Evolutionary conservation across 2,888 invertebrate genomes (phyloP).

Genomic region (Cryptocephalus primarius): DNA sequence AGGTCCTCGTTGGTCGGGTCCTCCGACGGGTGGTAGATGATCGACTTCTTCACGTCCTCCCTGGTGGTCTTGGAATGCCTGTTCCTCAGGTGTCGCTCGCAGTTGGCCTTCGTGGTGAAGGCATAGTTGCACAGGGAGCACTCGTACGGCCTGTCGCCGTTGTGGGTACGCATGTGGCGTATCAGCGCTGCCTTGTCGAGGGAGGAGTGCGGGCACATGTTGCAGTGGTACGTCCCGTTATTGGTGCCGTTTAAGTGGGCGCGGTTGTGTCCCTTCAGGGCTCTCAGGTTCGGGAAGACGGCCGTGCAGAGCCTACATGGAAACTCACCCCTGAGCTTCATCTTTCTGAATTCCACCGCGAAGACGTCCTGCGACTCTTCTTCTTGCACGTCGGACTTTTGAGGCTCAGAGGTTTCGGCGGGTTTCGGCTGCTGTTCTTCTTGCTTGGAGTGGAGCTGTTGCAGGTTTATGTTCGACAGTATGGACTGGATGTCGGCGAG

Average conservation of each 20-base stretch:
- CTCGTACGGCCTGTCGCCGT: slow-evolving; percentile 90
- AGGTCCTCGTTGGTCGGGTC: slow-evolving; percentile 70
- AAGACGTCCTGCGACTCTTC: slow-evolving; percentile 77
- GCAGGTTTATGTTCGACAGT: slow-evolving; percentile 63
- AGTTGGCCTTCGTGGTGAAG: slow-evolving; percentile 95
- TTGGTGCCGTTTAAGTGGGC: slow-evolving; percentile 70
- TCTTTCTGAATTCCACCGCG: slow-evolving; percentile 74
- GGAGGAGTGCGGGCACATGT: slow-evolving; percentile 83
- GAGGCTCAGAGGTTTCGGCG: slow-evolving; percentile 3
- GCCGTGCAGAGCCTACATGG: slow-evolving; percentile 83
- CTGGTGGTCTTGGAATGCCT: slow-evolving; percentile 77
- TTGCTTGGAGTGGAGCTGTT: slow-evolving; percentile 45
- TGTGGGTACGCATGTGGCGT: slow-evolving; percentile 87
- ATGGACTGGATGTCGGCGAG: slow-evolving; percentile 81
- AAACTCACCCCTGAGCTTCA: slow-evolving; percentile 83
- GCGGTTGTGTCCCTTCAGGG: slow-evolving; percentile 83
- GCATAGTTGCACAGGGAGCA: slow-evolving; percentile 93
- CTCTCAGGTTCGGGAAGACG: slow-evolving; percentile 78
- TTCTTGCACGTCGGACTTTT: slow-evolving; percentile 29
- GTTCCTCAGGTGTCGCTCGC: slow-evolving; percentile 88
- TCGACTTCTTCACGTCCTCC: slow-evolving; percentile 79
- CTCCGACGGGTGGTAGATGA: slow-evolving; percentile 79
- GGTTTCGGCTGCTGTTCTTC: slow-evolving; percentile 6
- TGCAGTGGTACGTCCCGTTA: slow-evolving; percentile 76
- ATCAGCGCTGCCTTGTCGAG: slow-evolving; percentile 85